Conservation (phyloP, 2,797 vertebrate species). For the Lemur catta region DNA sequence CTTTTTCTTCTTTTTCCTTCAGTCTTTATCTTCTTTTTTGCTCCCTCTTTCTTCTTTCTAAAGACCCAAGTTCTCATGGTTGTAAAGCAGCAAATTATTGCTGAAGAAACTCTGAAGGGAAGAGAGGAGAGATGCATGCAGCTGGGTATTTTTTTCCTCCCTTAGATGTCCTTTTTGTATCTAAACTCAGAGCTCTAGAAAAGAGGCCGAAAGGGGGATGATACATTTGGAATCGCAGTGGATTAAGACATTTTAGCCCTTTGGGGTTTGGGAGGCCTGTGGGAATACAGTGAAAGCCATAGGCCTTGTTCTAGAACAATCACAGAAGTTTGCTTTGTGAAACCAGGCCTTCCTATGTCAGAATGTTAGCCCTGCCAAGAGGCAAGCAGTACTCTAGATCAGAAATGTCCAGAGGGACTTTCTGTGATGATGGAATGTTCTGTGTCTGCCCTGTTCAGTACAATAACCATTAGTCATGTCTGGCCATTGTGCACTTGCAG, state of each 20-base stretch:
- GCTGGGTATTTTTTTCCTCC: too few relatives aligned
- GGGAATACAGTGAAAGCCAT: not conserved
- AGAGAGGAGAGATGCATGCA: not conserved
- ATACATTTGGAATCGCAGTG: not conserved
- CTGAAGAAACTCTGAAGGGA: too few relatives aligned
- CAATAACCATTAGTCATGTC: fast-evolving
- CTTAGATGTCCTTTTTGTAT: not conserved
- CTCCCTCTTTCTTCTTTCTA: not conserved
- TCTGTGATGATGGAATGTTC: too few relatives aligned
- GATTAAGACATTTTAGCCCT: not conserved
- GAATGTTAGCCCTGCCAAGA: not conserved
- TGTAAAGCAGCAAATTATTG: not conserved
- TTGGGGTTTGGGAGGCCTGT: not conserved
- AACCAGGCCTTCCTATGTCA: not conserved
- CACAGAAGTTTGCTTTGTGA: not conserved
- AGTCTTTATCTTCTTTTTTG: not conserved
- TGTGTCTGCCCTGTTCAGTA: fast-evolving
- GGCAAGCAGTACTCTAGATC: not conserved
- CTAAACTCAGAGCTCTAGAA: not conserved
- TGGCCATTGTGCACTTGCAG: too few relatives aligned
- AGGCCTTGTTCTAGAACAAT: not conserved
- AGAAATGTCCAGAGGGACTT: not conserved
- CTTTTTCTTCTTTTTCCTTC: not conserved
- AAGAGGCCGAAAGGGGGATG: not conserved
- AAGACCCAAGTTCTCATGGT: not conserved